Conservation (phyloP, 30 jellyfish, hydroid and myxozoan genomes). For the Hydra vulgaris region DNA sequence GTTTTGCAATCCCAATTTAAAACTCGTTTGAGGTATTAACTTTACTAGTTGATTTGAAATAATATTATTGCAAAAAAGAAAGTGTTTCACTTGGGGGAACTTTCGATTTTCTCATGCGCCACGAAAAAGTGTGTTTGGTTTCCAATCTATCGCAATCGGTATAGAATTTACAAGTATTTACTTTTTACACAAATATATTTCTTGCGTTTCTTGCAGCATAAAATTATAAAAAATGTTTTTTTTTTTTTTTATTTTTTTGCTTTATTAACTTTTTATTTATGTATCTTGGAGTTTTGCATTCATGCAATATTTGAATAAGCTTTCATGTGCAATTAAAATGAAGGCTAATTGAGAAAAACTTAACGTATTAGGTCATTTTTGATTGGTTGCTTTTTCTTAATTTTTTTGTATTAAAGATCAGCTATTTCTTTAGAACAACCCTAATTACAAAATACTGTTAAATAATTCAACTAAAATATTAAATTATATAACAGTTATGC, state of each 20-base stretch:
- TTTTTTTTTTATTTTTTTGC: too few species aligned
- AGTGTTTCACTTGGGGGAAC: background rate
- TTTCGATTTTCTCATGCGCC: background rate
- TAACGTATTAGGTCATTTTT: background rate
- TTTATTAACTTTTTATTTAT: background rate
- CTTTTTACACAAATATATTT: too few species aligned
- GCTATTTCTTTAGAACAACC: background rate
- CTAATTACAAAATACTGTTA: background rate
- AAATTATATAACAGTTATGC: background rate
- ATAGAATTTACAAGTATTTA: background rate
- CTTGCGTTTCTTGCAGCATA: background rate
- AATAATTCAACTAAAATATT: too few species aligned
- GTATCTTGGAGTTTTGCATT: background rate
- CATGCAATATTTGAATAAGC: background rate
- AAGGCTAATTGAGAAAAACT: background rate
- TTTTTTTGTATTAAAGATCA: background rate
- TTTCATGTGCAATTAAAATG: background rate
- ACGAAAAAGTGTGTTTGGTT: background rate
- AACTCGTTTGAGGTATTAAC: background rate
- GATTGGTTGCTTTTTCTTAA: background rate
- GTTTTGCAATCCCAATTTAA: background rate
- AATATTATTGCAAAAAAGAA: background rate
- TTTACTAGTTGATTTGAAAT: background rate
- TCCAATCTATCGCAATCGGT: background rate
- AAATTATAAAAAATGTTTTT: too few species aligned